phyloP scores from a whole-genome alignment of 2,888 invertebrate genomes.

The Nemotelus pantherinus region DNA sequence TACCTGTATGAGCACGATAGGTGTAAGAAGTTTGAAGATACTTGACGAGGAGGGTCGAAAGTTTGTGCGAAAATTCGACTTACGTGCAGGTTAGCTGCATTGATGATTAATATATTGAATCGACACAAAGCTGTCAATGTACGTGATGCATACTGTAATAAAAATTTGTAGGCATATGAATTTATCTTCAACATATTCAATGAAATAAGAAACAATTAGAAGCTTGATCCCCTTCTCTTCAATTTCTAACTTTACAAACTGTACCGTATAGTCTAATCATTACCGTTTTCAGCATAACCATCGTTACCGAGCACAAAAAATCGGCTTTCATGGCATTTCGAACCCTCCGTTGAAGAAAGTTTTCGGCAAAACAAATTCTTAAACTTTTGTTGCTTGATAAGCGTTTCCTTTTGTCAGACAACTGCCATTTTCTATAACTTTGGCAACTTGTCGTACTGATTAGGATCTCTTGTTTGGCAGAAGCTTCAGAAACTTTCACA shows the following conservation, averaged over 20 bases:
- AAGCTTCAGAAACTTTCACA: constrained; percentile 35
- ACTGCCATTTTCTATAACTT: constrained; percentile 36
- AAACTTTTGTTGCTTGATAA: constrained; percentile 47
- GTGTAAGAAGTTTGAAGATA: neutral
- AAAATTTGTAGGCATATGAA: no score
- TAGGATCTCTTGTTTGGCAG: constrained; percentile 39
- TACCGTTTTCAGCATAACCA: constrained; percentile 9
- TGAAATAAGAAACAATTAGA: no score
- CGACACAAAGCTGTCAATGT: no score
- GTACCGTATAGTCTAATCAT: constrained; percentile 25
- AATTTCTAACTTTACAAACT: constrained; percentile 1
- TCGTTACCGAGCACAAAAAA: neutral
- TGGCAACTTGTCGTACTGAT: constrained; percentile 28
- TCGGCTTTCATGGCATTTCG: neutral
- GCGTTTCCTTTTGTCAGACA: constrained; percentile 41
- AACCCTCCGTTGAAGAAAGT: constrained; percentile 34
- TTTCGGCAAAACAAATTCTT: constrained; percentile 46
- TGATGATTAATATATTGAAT: no score
- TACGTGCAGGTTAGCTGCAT: no score
- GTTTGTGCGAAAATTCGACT: no score
- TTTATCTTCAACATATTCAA: no score
- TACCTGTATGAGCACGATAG: neutral
- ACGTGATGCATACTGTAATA: no score
- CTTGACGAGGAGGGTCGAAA: no score
- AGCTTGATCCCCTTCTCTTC: neutral